Evolutionary conservation across 2,113 vertebrate genomes (phyloP).

Genomic region (Conger conger): DNA sequence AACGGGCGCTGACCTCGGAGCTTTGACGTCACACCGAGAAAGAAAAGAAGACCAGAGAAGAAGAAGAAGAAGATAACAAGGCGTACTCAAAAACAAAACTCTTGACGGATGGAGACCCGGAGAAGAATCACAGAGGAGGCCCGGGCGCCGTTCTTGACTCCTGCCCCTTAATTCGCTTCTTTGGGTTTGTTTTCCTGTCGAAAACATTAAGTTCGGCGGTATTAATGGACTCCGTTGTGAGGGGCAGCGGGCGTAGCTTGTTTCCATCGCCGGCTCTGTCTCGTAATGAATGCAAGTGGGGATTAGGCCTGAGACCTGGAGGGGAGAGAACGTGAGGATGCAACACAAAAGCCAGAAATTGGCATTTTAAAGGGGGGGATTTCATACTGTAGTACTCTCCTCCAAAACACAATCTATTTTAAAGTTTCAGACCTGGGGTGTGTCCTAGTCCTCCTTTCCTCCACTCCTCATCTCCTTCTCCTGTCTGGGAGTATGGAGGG

Average conservation of each 20-base stretch:
- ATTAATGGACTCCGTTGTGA: conserved; percentile 16
- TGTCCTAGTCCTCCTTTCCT: no score
- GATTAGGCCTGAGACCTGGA: background rate
- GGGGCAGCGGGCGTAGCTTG: background rate
- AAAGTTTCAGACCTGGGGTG: background rate
- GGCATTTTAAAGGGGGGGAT: conserved; percentile 5
- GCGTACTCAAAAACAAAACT: background rate
- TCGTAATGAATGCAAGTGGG: conserved; percentile 22
- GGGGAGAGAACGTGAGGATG: background rate
- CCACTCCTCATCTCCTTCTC: no score
- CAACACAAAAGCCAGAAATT: background rate
- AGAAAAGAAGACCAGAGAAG: background rate
- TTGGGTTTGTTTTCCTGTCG: background rate
- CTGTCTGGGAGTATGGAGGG: no score
- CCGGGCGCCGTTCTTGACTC: background rate
- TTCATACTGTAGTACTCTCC: background rate
- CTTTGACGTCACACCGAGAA: background rate
- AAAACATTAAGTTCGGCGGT: conserved; percentile 10
- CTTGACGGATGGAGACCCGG: background rate
- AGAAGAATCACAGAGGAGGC: background rate
- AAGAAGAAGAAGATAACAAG: background rate
- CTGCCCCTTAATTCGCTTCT: background rate
- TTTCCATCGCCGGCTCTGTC: conserved; percentile 6
- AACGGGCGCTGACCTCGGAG: background rate
- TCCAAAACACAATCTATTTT: background rate